Evolutionary conservation across 2,888 invertebrate species (phyloP), one percentile per base, ranked within the genome.

Genomic region (Adelognathus sp.): DNA sequence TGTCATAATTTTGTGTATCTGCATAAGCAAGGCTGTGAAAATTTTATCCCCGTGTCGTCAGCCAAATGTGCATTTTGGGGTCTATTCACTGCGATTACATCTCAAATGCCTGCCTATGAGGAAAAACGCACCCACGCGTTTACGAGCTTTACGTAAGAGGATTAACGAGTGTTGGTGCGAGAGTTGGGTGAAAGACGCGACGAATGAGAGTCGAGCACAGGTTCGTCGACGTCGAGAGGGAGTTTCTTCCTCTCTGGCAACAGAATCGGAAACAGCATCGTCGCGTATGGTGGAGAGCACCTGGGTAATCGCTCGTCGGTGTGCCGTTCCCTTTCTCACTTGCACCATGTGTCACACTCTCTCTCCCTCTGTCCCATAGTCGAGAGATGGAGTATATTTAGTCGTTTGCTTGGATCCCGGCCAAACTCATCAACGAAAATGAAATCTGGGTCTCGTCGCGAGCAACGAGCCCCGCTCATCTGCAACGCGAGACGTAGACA

Each of bases 381-480:
- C 67, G 60, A 69, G 64, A 76, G 50, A 86, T 85, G 84, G 87
- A 88, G 86, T 91, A 91, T 90, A 91, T 91, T 91, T 91, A 91
- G 90, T 89, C 86, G 86, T n/a, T n/a, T 81, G 85, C 85, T 73
- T 91, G 90, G 90, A 90, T 82, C 82, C 76, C 84, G 72, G 91
- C 91, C 91, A 91, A 90, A 88, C 90, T 91, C 91, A 90, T 91
- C 91, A 91, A 90, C 91, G 88, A 90, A 91, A 91, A 90, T 91
- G 90, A 91, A 91, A 91, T 91, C 91, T 91, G 88, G 90, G 91
- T 90, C 90, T 85, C 85, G 85, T 85, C 81, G 24, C 7, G 61
- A 63, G 67, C 60, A 73, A 67, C 41, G 58, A 39, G 72, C 61
- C 52, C 27, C 21, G 50, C 33, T 33, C 29, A 24, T 39, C 54